Evolutionary conservation across 2,797 vertebrate genomes (phyloP).

Genomic region (Sebastes iracundus): DNA sequence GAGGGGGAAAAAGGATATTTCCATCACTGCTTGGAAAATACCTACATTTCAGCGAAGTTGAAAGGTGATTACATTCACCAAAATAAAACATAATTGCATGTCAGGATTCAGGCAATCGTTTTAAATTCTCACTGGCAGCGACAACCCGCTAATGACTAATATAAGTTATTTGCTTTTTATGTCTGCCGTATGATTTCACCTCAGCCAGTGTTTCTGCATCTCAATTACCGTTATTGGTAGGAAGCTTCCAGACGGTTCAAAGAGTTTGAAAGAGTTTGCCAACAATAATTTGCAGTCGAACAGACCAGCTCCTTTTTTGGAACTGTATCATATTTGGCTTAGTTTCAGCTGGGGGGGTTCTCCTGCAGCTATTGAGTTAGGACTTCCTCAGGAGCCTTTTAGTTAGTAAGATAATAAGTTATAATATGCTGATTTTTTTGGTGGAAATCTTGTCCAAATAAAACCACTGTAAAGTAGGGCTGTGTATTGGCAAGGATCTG

Average conservation of each 20-base stretch:
- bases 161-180: conserved; percentile 9
- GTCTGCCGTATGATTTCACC: not conserved
- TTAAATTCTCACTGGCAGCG: conserved; percentile 19
- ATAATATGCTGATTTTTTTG: not conserved
- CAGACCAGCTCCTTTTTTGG: not conserved
- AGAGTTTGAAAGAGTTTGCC: conserved; percentile 1
- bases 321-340: not conserved
- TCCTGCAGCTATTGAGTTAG: not conserved
- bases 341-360: not conserved
- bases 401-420: not conserved
- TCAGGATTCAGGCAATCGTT: conserved; percentile 45
- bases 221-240: conserved; percentile 26
- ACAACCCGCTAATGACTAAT: conserved; percentile 10
- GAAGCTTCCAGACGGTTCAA: conserved; percentile 13
- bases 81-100: conserved; percentile 51
- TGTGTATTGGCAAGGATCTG: too few species aligned
- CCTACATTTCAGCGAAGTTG: conserved; percentile 4
- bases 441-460: not conserved
- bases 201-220: conserved; percentile 22
- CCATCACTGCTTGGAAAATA: not conserved
- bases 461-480: not conserved
- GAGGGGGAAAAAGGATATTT: not conserved
- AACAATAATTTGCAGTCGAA: not conserved
- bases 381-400: not conserved
- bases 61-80: conserved; percentile 40